These are phyloP conservation scores for Chouioia cunea DNA, from an alignment of 2,888 invertebrate genomes.

Conservation along the genomic window DNA sequence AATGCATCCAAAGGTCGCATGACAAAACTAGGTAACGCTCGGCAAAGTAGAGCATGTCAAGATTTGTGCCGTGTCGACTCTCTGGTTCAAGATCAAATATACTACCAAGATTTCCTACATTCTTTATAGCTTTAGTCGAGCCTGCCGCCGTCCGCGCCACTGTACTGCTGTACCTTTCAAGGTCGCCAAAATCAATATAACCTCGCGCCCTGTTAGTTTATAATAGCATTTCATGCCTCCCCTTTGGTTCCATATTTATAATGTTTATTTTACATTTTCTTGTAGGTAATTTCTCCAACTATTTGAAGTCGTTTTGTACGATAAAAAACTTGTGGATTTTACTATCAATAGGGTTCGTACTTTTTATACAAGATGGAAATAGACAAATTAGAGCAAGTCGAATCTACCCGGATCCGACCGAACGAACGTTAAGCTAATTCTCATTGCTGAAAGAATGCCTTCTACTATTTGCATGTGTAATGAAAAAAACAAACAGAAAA, in stretches of 20 bases:
- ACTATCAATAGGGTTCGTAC: too few species aligned
- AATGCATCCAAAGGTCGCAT: slow-evolving; percentile 17
- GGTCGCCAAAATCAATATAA: not conserved
- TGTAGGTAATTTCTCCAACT: not conserved
- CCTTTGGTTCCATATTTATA: not conserved
- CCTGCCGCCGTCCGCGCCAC: not conserved
- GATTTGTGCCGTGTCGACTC: slow-evolving; percentile 30
- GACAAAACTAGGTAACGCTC: slow-evolving; percentile 47
- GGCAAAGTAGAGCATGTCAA: slow-evolving; percentile 46
- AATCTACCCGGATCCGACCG: too few species aligned
- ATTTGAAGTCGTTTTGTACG: slow-evolving; percentile 9
- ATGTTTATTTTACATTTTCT: not conserved
- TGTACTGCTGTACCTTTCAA: slow-evolving; percentile 2
- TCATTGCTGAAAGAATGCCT: too few species aligned
- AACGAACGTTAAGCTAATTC: too few species aligned
- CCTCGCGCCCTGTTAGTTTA: not conserved
- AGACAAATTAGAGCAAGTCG: too few species aligned
- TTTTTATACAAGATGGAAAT: too few species aligned
- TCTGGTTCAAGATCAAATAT: slow-evolving; percentile 46
- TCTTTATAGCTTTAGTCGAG: slow-evolving; percentile 14
- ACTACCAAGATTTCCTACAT: slow-evolving; percentile 40
- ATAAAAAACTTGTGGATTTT: too few species aligned
- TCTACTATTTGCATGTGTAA: too few species aligned
- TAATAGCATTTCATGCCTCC: not conserved
- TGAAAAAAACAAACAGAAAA: too few species aligned